Conservation (phyloP, 2,113 vertebrate genomes). For the Dromiciops gliroides region DNA sequence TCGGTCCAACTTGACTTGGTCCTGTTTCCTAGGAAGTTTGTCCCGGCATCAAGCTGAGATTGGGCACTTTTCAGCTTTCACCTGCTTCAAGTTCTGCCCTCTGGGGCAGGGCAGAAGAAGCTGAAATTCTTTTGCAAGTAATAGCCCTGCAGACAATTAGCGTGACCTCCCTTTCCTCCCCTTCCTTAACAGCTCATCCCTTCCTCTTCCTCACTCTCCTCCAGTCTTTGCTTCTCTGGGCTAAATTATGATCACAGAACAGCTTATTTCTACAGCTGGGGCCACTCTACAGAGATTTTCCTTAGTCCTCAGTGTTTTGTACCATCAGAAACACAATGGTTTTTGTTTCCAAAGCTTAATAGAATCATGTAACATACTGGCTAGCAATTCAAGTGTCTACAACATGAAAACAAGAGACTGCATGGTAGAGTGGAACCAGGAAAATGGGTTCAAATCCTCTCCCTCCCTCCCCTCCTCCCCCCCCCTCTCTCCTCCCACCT, state of each 20-base stretch:
- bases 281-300: background rate
- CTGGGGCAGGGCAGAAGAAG: background rate
- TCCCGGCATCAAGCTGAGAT: background rate
- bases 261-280: background rate
- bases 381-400: background rate
- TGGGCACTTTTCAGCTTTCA: background rate
- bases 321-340: background rate
- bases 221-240: background rate
- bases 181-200: background rate
- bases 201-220: background rate
- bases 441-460: background rate
- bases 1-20: background rate
- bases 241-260: background rate
- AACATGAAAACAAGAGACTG: no score
- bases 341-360: constrained; percentile 32
- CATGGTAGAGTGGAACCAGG: background rate
- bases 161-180: background rate
- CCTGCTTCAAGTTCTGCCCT: background rate
- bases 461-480: no score
- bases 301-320: background rate
- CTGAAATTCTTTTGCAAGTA: background rate
- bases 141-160: background rate
- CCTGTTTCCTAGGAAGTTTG: background rate
- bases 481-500: no score
- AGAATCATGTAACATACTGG: background rate